phyloP scores from a whole-genome alignment of 2,113 vertebrate genomes.

The Hymenochirus boettgeri region DNA sequence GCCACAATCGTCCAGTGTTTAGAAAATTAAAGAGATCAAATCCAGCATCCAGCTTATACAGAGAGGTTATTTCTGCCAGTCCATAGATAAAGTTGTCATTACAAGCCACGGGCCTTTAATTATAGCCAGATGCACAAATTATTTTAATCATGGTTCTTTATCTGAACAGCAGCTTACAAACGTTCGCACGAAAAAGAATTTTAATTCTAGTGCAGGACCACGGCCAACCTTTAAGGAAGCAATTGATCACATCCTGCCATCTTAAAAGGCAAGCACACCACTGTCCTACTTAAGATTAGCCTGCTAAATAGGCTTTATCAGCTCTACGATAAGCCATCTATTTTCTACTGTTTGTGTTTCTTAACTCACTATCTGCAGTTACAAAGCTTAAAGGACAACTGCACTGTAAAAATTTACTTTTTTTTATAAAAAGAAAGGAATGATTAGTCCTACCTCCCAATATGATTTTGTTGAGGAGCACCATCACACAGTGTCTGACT shows the following conservation, averaged over 20 bases:
- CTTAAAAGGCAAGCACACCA: constrained; percentile 71
- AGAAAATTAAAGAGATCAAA: constrained; percentile 21
- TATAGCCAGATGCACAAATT: constrained; percentile 75
- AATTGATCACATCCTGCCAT: constrained; percentile 76
- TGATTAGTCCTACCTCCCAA: too few species aligned
- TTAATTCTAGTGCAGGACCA: constrained; percentile 65
- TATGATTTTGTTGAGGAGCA: too few species aligned
- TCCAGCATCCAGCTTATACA: constrained; percentile 5
- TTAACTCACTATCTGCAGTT: constrained; percentile 68
- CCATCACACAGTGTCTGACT: too few species aligned
- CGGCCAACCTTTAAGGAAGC: constrained; percentile 70
- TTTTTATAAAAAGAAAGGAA: too few species aligned
- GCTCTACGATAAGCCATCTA: constrained; percentile 62
- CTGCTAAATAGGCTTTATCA: constrained; percentile 65
- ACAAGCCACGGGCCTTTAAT: constrained; percentile 69
- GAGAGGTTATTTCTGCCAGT: constrained; percentile 56
- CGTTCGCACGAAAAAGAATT: constrained; percentile 73
- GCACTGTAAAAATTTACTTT: too few species aligned
- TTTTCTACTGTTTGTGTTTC: constrained; percentile 63
- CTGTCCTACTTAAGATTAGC: constrained; percentile 69
- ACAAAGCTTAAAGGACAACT: too few species aligned
- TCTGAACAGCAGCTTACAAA: constrained; percentile 71
- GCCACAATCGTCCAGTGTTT: constrained; percentile 35
- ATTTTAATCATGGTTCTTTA: constrained; percentile 72
- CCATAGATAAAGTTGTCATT: constrained; percentile 68